These are phyloP conservation scores for Drosophila insularis DNA, from an alignment of 1,140 invertebrate genomes.

Conservation along the genomic window DNA sequence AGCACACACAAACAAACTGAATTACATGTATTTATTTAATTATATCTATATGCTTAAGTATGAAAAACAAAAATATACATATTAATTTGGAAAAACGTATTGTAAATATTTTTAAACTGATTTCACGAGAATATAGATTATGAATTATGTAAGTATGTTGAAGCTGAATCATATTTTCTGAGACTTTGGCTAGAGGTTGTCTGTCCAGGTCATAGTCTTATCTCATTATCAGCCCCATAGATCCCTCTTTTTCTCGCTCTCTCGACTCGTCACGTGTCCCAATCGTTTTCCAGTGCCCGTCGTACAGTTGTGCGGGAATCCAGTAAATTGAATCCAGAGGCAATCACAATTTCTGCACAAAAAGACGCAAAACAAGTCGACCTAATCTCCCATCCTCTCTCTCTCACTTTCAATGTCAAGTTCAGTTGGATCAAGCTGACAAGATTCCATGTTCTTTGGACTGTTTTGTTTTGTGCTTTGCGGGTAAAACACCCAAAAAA, in stretches of 20 bases:
- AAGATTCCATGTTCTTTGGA: conserved; percentile 40
- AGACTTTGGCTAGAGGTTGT: neutral
- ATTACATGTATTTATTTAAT: conserved; percentile 68
- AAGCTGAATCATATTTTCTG: conserved; percentile 29
- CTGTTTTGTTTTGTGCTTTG: neutral
- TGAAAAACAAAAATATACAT: conserved; percentile 34
- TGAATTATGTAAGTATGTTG: conserved; percentile 45
- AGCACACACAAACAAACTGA: conserved; percentile 36
- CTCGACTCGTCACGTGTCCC: conserved; percentile 37
- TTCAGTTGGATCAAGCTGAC: conserved; percentile 48
- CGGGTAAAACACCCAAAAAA: neutral
- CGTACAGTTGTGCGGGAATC: conserved; percentile 40
- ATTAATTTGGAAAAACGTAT: conserved; percentile 38
- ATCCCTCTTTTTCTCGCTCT: neutral
- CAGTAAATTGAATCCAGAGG: neutral
- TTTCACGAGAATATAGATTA: neutral
- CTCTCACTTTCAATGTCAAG: conserved; percentile 68
- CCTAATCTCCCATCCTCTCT: conserved; percentile 25
- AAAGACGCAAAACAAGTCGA: neutral
- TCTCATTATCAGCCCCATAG: conserved; percentile 17
- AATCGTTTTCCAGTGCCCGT: neutral
- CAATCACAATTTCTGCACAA: neutral
- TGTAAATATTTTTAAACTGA: conserved; percentile 50
- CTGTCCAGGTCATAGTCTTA: conserved; percentile 1
- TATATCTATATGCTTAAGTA: conserved; percentile 59